Conservation (phyloP, 1,140 invertebrate genomes). For the Hylyphantes graminicola region DNA sequence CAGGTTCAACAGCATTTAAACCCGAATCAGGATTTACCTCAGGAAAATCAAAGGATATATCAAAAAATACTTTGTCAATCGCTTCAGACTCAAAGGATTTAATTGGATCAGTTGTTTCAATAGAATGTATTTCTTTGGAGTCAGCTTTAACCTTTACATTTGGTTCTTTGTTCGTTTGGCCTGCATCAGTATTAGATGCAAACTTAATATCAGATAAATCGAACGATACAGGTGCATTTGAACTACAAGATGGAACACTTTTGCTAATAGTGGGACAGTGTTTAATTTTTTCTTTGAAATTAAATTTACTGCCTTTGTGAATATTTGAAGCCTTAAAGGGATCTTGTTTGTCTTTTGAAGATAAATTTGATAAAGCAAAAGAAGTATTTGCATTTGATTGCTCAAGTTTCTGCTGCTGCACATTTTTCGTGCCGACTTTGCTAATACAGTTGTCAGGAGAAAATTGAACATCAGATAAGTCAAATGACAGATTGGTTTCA, state of each 20-base stretch:
- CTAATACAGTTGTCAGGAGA: no score
- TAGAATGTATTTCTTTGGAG: neutral
- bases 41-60: slow-evolving; percentile 40
- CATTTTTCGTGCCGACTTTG: no score
- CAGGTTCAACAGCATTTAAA: neutral
- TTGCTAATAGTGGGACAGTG: neutral
- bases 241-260: neutral
- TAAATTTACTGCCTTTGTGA: no score
- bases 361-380: no score
- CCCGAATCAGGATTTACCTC: neutral
- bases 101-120: neutral
- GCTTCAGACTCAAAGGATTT: neutral
- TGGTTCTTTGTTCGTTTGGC: neutral
- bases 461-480: no score
- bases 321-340: no score
- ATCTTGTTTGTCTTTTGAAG: no score
- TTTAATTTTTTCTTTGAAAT: no score
- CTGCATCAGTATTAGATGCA: neutral
- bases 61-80: slow-evolving; percentile 37
- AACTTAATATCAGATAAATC: neutral
- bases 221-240: neutral
- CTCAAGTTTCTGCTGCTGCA: no score
- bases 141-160: neutral
- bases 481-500: no score
- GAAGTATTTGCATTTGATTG: no score